phyloP scores from a whole-genome alignment of 2,113 vertebrate species.

The Halichoerus grypus region DNA sequence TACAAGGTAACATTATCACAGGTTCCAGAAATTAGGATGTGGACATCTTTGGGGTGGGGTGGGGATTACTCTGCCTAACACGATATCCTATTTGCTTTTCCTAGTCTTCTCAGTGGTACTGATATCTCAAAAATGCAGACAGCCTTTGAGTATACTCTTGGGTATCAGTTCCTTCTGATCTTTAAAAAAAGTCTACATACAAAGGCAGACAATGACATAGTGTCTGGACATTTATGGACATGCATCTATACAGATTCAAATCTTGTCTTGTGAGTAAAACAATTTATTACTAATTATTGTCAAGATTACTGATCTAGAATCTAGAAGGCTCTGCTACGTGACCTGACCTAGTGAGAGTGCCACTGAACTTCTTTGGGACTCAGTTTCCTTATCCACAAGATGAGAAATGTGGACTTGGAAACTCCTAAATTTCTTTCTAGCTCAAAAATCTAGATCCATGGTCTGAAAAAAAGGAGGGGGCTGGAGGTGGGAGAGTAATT shows the following conservation, averaged over 20 bases:
- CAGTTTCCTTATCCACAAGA: neutral
- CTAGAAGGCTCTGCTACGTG: neutral
- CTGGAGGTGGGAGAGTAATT: neutral
- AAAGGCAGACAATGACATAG: neutral
- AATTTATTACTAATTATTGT: constrained; percentile 11
- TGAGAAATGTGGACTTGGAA: neutral
- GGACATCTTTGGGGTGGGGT: neutral
- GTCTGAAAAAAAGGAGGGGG: neutral
- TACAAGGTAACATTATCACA: neutral
- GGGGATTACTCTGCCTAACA: neutral
- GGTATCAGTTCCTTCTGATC: neutral
- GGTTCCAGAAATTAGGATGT: neutral
- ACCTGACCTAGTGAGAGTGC: neutral
- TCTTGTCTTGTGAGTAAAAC: neutral
- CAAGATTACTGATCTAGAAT: neutral
- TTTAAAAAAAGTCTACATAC: neutral
- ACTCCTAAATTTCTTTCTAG: neutral
- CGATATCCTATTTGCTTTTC: neutral
- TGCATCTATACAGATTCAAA: neutral
- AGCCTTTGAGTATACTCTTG: neutral
- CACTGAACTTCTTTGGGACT: neutral
- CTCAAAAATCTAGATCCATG: neutral
- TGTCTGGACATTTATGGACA: neutral
- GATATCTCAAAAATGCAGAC: neutral
- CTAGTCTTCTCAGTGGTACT: neutral